phyloP scores from a whole-genome alignment of 2,888 invertebrate species.

The Arctia plantaginis region DNA sequence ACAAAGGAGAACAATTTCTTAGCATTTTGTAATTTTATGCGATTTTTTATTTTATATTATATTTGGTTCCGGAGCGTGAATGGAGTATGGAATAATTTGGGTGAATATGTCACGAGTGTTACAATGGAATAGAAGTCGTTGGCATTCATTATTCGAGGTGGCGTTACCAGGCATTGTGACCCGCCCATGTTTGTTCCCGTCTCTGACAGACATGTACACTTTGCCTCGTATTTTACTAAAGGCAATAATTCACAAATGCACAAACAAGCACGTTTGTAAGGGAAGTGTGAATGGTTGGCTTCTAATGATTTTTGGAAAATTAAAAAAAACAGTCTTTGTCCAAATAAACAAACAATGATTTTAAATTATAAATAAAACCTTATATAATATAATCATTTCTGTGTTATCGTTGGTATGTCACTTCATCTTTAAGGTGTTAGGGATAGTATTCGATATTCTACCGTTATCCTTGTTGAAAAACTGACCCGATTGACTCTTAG shows the following conservation, averaged over 20 bases:
- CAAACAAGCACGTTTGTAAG: not conserved
- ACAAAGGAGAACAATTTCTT: slow-evolving; percentile 30
- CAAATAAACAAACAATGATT: not conserved
- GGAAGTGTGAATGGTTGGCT: not conserved
- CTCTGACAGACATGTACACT: slow-evolving; percentile 58
- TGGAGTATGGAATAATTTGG: slow-evolving; percentile 55
- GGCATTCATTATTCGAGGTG: slow-evolving; percentile 66
- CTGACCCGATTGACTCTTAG: not conserved
- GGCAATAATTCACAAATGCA: slow-evolving; percentile 11
- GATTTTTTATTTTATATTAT: slow-evolving; percentile 35
- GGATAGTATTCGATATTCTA: not conserved
- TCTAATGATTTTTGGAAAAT: not conserved
- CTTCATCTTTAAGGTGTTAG: not conserved
- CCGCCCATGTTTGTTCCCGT: slow-evolving; percentile 62
- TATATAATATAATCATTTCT: too few relatives aligned
- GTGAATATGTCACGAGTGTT: slow-evolving; percentile 59
- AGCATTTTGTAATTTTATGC: slow-evolving; percentile 25
- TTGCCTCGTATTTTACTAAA: slow-evolving; percentile 20
- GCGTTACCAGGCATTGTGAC: slow-evolving; percentile 46
- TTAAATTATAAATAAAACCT: too few relatives aligned
- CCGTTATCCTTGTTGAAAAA: not conserved
- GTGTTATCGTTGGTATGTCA: not conserved
- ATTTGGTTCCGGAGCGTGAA: slow-evolving; percentile 27
- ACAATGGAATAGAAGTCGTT: slow-evolving; percentile 61
- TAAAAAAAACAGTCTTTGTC: not conserved